Evolutionary conservation across 1,140 invertebrate genomes (phyloP).

Genomic region (Thereuonema tuberculata): DNA sequence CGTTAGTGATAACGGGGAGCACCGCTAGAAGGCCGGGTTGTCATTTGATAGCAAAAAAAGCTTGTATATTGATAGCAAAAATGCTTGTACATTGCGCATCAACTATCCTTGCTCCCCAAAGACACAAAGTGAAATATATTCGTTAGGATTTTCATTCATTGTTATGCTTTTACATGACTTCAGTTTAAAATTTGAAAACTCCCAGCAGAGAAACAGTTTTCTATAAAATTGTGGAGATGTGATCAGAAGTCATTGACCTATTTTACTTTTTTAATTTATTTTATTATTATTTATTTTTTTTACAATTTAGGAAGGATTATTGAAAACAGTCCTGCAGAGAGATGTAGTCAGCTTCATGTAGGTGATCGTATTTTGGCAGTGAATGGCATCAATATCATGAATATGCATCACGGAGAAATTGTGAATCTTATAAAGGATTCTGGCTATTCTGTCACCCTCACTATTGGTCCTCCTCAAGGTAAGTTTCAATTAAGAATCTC

Average conservation of each 20-base stretch:
- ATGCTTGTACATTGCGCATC: no score
- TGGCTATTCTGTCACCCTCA: constrained; percentile 76
- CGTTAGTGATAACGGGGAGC: no score
- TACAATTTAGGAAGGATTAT: constrained; percentile 63
- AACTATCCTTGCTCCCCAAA: no score
- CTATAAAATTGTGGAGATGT: not conserved
- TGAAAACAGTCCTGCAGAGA: constrained; percentile 85
- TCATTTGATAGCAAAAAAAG: no score
- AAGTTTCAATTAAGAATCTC: constrained; percentile 4
- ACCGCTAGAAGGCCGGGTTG: no score
- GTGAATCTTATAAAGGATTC: constrained; percentile 88
- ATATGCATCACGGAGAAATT: constrained; percentile 89
- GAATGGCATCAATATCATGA: constrained; percentile 80
- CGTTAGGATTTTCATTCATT: no score
- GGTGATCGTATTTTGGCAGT: constrained; percentile 94
- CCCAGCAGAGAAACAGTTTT: no score
- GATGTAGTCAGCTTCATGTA: constrained; percentile 74
- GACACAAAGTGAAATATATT: no score
- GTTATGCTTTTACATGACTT: no score
- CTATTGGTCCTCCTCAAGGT: constrained; percentile 58
- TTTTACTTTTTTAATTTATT: not conserved
- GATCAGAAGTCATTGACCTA: not conserved
- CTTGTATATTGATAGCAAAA: no score
- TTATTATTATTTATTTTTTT: constrained; percentile 5
- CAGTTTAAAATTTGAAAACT: no score